Evolutionary conservation across 2,797 vertebrate genomes (phyloP), one percentile per base, ranked within the genome.

Genomic region (Typhlichthys subterraneus): DNA sequence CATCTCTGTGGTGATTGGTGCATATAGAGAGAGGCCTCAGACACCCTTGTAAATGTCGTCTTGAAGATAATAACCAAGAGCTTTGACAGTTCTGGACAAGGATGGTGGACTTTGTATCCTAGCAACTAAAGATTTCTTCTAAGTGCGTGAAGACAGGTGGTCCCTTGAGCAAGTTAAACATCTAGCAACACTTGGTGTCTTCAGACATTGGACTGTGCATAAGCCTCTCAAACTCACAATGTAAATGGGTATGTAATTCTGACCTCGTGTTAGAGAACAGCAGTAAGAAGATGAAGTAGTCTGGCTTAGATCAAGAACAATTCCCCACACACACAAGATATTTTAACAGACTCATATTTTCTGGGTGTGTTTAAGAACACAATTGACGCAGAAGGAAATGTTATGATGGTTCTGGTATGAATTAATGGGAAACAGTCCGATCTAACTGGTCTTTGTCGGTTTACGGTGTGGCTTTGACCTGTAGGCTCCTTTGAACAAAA

Each of bases 1-100:
- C 76, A 81, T 85, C 51, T 56, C 33, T 3, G 55, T 66, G 72
- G 70, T 60, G 52, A 61, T 61, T 55, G 53, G 47, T 23, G 19
- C 45, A 50, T 80, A 87, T 82, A 75, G 64, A 52, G 45, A 42
- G 72, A 75, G 72, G 76, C 63, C 13, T 71, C 53, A 72, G 67
- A 66, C 63, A 79, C 53, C 46, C 66, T 79, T 66, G 69, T 74
- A 57, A 55, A 86, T 75, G 63, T 73, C 59, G 17, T 68, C 53
- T 68, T 67, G 70, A 69, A 77, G 74, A 80, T 84, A 72, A 75
- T 46, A 46, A 76, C 69, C 19, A 23, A 23, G 19, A 48, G 62
- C 53, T 61, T 17, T 53, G 17, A 65, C 31, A 69, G 53, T 69
- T 67, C 61, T 69, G 65, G 55, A 77, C 72, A 63, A 76, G 49